Evolutionary conservation across 2,113 vertebrate genomes (phyloP), one percentile per base, ranked within the genome.

Genomic region (Atractosteus spatula): DNA sequence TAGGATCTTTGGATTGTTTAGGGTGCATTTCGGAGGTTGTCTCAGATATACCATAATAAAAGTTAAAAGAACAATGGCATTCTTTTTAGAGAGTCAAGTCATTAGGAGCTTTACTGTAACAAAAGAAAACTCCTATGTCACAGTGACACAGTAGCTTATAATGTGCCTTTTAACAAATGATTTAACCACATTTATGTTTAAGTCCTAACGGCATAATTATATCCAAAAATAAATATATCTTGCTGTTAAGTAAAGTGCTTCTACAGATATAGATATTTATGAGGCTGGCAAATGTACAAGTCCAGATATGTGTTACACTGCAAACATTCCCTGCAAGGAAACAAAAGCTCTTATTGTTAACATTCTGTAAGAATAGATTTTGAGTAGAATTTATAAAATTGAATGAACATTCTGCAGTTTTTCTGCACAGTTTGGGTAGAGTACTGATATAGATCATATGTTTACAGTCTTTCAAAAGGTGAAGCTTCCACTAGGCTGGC

Each of bases 321-420:
- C 64, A 67, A 69, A 42, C 51, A 57, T 13, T 72, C 11, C 4
- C 66, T 72, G 64, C 41, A 54, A 72, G 51, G 65, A 64, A 72
- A 66, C 57, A 41, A 68, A 59, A 12, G 65, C 47, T 69, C 63
- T 56, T 68, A 63, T 56, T 57, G 42, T 75, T 71, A 62, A 63
- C 44, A 41, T 4, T 72, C 62, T 44, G 76, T 79, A 71, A 76
- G 67, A 68, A 77, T 81, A 80, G 42, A 66, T 70, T 69, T 29
- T 74, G 17, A 73, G 75, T 29, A 43, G 14, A 54, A 54, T 44
- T 64, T 43, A 12, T 73, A 29, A 75, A 56, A 70, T 64, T 69
- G 59, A 62, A 73, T 72, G 76, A 79, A 77, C 73, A 67, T 79
- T 80, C 69, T 68, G 41, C 45, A 71, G 77, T 79, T 83, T 83